Evolutionary conservation across 2,888 invertebrate genomes (phyloP).

Genomic region (Philopedon plagiatum): DNA sequence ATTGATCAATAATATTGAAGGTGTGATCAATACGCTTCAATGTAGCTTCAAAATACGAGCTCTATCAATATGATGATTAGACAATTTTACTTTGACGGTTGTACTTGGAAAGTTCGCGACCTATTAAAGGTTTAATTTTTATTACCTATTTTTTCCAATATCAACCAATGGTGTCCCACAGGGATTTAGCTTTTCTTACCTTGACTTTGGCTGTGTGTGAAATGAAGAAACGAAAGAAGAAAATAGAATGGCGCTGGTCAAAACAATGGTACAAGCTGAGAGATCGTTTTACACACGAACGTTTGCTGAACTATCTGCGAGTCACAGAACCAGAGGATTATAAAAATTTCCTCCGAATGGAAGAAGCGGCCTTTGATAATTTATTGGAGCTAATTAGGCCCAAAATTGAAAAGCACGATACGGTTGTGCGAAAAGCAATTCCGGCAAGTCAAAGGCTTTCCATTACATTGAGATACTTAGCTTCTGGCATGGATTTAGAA

Average conservation of each 20-base stretch:
- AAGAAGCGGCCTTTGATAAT: slow-evolving; percentile 38
- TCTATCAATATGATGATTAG: no score
- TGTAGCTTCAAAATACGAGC: no score
- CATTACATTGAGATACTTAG: slow-evolving; percentile 33
- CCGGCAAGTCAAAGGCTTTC: not conserved
- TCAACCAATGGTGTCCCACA: slow-evolving; percentile 27
- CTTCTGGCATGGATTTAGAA: slow-evolving; percentile 47
- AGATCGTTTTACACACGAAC: slow-evolving; percentile 46
- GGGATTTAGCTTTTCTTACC: slow-evolving; percentile 35
- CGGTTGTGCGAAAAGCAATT: not conserved
- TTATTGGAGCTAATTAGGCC: slow-evolving; percentile 38
- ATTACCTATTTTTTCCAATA: no score
- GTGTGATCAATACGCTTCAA: no score
- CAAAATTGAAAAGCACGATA: not conserved
- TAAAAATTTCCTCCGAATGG: slow-evolving; percentile 43
- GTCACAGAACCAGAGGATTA: slow-evolving; percentile 40
- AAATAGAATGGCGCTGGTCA: slow-evolving; percentile 22
- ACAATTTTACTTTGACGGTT: no score
- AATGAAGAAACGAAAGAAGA: slow-evolving; percentile 14
- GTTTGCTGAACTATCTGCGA: slow-evolving; percentile 38
- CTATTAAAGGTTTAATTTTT: no score
- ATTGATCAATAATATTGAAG: no score
- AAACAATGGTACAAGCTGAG: slow-evolving; percentile 43
- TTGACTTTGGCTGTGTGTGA: slow-evolving; percentile 22
- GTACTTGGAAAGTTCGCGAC: no score